phyloP scores from a whole-genome alignment of 1,140 invertebrate genomes.

The Pseudachorutes palmiensis region DNA sequence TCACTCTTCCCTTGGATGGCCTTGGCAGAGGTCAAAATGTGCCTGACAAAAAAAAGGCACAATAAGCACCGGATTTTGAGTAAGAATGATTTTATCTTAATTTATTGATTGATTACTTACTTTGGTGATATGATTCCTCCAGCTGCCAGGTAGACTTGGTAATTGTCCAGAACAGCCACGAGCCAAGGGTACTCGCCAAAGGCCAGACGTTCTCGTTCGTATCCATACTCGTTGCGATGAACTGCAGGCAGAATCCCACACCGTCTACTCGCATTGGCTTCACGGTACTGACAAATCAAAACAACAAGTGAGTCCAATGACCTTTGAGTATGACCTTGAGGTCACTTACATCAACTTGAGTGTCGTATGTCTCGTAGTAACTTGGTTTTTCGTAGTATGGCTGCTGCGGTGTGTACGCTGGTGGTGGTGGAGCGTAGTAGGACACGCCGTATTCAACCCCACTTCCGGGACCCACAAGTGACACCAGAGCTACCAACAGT shows the following conservation, averaged over 20 bases:
- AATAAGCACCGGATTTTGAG: too few relatives aligned
- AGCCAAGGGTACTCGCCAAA: conserved; percentile 36
- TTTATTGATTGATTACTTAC: not conserved
- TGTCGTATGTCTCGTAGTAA: conserved; percentile 22
- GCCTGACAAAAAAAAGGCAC: conserved; percentile 6
- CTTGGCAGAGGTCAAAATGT: conserved; percentile 31
- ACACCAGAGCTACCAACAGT: not conserved
- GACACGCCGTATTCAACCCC: not conserved
- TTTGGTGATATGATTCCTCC: conserved; percentile 28
- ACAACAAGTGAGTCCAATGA: conserved; percentile 16
- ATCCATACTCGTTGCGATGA: conserved; percentile 28
- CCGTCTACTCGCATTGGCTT: conserved; percentile 26
- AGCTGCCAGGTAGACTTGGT: conserved; percentile 26
- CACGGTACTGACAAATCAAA: conserved; percentile 33
- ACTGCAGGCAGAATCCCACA: conserved; percentile 33
- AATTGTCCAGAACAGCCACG: conserved; percentile 29
- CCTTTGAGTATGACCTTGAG: not conserved
- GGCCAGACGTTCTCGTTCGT: conserved; percentile 19
- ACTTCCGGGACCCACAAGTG: not conserved
- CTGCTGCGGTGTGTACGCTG: not conserved
- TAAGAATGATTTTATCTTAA: not conserved
- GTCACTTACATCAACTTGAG: conserved; percentile 30
- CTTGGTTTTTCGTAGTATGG: conserved; percentile 27
- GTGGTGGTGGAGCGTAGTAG: conserved; percentile 2
- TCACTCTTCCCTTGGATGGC: conserved; percentile 21